These are phyloP conservation scores for Ectemnius lituratus DNA, from an alignment of 2,888 invertebrate genomes.

Conservation along the genomic window DNA sequence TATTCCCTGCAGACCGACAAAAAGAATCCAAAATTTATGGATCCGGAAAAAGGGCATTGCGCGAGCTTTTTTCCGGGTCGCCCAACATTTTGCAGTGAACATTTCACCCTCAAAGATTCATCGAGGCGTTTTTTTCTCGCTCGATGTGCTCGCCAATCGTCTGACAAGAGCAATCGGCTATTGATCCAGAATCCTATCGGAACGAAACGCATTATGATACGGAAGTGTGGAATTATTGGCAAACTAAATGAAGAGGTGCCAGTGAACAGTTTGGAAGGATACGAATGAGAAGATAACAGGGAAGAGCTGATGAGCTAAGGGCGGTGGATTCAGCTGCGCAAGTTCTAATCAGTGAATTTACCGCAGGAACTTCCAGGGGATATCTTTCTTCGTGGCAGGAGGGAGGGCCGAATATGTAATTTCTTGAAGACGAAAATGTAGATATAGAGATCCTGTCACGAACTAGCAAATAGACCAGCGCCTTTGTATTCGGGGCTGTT, in stretches of 20 bases:
- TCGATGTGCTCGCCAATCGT: constrained; percentile 4
- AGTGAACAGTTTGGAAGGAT: not conserved
- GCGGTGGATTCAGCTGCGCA: constrained; percentile 28
- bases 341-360: constrained; percentile 52
- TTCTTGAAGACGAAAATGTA: constrained; percentile 27
- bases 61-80: not conserved
- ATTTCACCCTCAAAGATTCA: not conserved
- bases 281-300: constrained; percentile 14
- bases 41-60: not conserved
- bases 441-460: not conserved
- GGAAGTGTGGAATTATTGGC: not conserved
- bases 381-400: constrained; percentile 42
- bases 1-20: constrained; percentile 7
- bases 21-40: constrained; percentile 30
- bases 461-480: not conserved
- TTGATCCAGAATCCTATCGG: not conserved
- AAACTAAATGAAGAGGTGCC: constrained; percentile 5
- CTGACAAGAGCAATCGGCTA: not conserved
- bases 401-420: constrained; percentile 49
- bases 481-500: no score
- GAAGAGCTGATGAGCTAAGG: constrained; percentile 21
- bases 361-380: constrained; percentile 38
- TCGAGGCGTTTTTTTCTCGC: not conserved
- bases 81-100: not conserved
- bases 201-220: no score